Percentiles rank a stretch among this genome's conserved stretches.
Conservation (phyloP, 1,140 invertebrate genomes). For the Drosophila lacteicornis region DNA sequence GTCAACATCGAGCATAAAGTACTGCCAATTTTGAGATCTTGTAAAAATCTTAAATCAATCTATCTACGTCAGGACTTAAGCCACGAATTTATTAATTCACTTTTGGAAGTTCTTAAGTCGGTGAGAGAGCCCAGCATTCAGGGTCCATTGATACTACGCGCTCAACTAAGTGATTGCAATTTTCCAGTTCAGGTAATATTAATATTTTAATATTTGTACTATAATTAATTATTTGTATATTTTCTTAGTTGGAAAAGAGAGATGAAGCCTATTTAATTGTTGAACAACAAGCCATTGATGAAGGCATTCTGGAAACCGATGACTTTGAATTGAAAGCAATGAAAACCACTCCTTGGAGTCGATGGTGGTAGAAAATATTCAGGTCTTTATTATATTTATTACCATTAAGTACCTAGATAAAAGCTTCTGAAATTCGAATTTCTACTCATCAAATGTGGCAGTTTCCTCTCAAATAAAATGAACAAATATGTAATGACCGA, state of each 20-base stretch:
- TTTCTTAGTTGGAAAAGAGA: background rate
- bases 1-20: background rate
- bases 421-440: background rate
- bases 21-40: background rate
- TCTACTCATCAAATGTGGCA: slow-evolving; percentile 4
- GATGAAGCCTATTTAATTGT: background rate
- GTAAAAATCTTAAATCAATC: background rate
- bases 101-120: background rate
- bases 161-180: background rate
- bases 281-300: slow-evolving; percentile 4
- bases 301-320: background rate
- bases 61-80: background rate
- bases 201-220: too few species aligned
- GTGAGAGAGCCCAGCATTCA: background rate
- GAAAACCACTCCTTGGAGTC: background rate
- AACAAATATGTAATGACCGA: slow-evolving; percentile 25
- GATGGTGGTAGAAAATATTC: background rate
- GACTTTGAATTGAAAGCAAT: background rate
- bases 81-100: background rate
- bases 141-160: background rate
- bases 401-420: too few species aligned
- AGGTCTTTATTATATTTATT: too few species aligned
- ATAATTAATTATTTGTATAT: background rate
- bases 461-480: slow-evolving; percentile 20
- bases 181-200: background rate